phyloP scores from a whole-genome alignment of 2,888 invertebrate genomes.

The Rhyacophila evoluta region DNA sequence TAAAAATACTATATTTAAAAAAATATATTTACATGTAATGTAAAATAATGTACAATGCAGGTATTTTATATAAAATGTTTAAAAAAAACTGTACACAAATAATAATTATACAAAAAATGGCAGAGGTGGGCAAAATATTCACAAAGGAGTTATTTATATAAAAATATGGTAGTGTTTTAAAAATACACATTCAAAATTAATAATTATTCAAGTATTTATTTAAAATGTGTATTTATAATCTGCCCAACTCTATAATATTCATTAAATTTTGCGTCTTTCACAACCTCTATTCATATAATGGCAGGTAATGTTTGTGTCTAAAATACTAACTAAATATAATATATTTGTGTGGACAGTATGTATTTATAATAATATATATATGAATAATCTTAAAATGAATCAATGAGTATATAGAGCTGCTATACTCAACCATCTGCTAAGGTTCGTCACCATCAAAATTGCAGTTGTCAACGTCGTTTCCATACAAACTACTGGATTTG shows the following conservation, averaged over 20 bases:
- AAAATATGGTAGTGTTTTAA: conserved; percentile 55
- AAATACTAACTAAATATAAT: background rate
- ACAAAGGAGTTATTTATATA: conserved; percentile 38
- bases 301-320: conserved; percentile 38
- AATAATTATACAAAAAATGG: conserved; percentile 39
- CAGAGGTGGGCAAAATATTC: conserved; percentile 52
- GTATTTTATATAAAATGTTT: conserved; percentile 33
- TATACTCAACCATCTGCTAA: too few relatives aligned
- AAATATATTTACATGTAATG: conserved; percentile 49
- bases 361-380: background rate
- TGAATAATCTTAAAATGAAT: background rate
- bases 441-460: too few relatives aligned
- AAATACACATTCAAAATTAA: conserved; percentile 40
- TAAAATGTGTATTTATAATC: conserved; percentile 44
- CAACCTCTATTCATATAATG: conserved; percentile 39
- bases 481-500: too few relatives aligned
- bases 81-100: conserved; percentile 47
- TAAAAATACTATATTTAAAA: conserved; percentile 47
- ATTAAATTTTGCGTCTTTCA: conserved; percentile 17
- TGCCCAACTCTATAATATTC: conserved; percentile 45
- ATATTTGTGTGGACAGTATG: background rate
- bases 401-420: background rate
- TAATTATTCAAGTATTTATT: conserved; percentile 25
- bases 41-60: conserved; percentile 53
- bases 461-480: too few relatives aligned